Percentiles rank a stretch among this genome's conserved stretches.
Evolutionary conservation across 1,140 invertebrate species (phyloP).

Genomic region (Odontomachus brunneus): DNA sequence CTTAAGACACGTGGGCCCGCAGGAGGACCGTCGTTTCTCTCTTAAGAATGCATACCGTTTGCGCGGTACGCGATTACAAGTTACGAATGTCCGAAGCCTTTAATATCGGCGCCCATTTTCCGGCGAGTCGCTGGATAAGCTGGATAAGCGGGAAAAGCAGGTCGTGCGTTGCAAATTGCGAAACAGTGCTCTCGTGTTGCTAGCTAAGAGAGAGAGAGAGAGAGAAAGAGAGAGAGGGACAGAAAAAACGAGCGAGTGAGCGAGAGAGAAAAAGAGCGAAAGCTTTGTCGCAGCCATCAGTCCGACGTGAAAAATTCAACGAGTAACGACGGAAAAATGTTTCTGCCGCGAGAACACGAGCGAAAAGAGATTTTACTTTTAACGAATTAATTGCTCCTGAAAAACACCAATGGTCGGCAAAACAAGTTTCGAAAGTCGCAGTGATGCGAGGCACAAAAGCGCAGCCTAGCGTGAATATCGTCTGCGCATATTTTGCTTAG

Average conservation of each 20-base stretch:
- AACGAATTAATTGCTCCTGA: not conserved
- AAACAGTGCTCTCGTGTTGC: constrained; percentile 6
- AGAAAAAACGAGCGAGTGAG: too few relatives aligned
- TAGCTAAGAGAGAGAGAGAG: not conserved
- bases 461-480: not conserved
- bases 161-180: not conserved
- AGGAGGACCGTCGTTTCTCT: constrained; percentile 39
- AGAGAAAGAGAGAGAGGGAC: too few relatives aligned
- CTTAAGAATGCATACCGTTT: constrained; percentile 19
- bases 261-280: too few relatives aligned
- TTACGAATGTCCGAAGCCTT: constrained; percentile 12
- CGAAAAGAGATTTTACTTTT: not conserved
- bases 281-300: not conserved
- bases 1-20: constrained; percentile 35
- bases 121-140: not conserved
- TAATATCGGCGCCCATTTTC: constrained; percentile 27
- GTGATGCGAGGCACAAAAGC: not conserved
- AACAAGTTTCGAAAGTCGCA: constrained; percentile 8
- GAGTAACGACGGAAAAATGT: constrained; percentile 6
- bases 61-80: constrained; percentile 7
- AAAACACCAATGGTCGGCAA: not conserved
- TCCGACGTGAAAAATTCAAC: constrained; percentile 9
- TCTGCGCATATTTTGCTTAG: not conserved
- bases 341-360: not conserved
- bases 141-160: not conserved